Conservation (phyloP, 2,888 invertebrate genomes). For the Xanthorhoe spadicearia region DNA sequence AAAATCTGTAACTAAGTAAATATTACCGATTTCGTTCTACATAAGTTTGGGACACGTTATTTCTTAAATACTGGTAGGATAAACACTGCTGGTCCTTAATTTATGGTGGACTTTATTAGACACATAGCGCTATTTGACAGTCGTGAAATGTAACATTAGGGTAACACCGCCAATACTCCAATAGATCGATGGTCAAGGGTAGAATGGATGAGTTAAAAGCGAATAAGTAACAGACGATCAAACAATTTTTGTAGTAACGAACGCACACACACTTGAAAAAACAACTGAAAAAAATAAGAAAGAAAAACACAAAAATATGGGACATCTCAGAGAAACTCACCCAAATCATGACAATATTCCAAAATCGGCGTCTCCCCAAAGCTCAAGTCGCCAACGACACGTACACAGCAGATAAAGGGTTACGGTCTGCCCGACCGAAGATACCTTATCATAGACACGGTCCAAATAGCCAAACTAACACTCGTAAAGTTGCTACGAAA, state of each 20-base stretch:
- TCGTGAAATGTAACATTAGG: too few species aligned
- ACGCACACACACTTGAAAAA: neutral
- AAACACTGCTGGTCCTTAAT: too few species aligned
- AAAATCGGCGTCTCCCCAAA: slow-evolving; percentile 13
- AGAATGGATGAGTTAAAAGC: too few species aligned
- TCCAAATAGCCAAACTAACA: slow-evolving; percentile 68
- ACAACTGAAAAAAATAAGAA: neutral
- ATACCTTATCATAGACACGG: slow-evolving; percentile 72
- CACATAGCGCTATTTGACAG: too few species aligned
- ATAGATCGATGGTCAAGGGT: too few species aligned
- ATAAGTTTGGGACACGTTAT: too few species aligned
- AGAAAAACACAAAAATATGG: neutral
- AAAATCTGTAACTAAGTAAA: neutral
- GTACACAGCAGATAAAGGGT: slow-evolving; percentile 54
- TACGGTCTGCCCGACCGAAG: slow-evolving; percentile 56
- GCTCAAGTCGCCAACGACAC: slow-evolving; percentile 17
- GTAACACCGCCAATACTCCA: too few species aligned
- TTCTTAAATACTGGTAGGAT: too few species aligned
- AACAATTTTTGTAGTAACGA: too few species aligned
- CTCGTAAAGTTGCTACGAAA: slow-evolving; percentile 71
- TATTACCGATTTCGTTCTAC: too few species aligned
- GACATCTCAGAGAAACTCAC: slow-evolving; percentile 1
- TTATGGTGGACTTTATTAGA: too few species aligned
- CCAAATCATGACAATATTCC: slow-evolving; percentile 11
- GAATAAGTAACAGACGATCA: too few species aligned